Base-by-base conservation (phyloP, 2,797 vertebrate species). In the Alcedo atthis region DNA sequence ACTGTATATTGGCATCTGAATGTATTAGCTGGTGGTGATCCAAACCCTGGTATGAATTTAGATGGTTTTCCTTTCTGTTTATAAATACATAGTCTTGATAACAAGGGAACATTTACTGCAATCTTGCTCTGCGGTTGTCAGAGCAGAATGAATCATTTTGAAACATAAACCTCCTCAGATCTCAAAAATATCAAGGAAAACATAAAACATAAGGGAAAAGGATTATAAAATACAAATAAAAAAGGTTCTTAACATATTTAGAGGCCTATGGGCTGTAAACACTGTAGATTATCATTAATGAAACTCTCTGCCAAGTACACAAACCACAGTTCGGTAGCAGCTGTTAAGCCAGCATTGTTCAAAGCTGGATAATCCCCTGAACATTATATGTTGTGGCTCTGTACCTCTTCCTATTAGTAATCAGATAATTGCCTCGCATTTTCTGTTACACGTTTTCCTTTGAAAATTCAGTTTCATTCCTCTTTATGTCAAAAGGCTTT, bases 91-190 rank as follows among this genome's bases (percentile, higher is more conserved):
- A 88, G 76, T 59, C 80, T 90, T 93, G 88, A 95, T 97, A 97
- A 94, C 95, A 96, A 95, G 97, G 93, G 87, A 96, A 93, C 93
- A 89, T 96, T 97, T 97, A 96, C 94, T 95, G 90, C 92, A 95
- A 64, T 94, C 89, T 97, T 97, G 76, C 93, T 93, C 91, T 54
- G 87, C 88, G 92, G 89, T 95, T 96, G 96, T 95, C 95, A 94
- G 91, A 96, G 89, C 55, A 94, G 76, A 97, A 96, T 96, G 94
- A 97, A 97, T 97, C 93, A 97, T 96, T 97, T 92, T 96, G 94
- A 97, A 97, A 96, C 85, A 93, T 92, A 96, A 96, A 97, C 95
- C 95, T 97, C 73, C 93, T 96, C 89, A 94, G 82, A 96, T 96
- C 88, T 94, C 93, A 97, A 95, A 97, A 96, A 97, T 94, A 95